A percentile compares a stretch with the other conserved stretches of the same genome.
These are phyloP conservation scores for Rhopalosiphum nymphaeae DNA, from an alignment of 2,888 invertebrate species.

Conservation along the genomic window DNA sequence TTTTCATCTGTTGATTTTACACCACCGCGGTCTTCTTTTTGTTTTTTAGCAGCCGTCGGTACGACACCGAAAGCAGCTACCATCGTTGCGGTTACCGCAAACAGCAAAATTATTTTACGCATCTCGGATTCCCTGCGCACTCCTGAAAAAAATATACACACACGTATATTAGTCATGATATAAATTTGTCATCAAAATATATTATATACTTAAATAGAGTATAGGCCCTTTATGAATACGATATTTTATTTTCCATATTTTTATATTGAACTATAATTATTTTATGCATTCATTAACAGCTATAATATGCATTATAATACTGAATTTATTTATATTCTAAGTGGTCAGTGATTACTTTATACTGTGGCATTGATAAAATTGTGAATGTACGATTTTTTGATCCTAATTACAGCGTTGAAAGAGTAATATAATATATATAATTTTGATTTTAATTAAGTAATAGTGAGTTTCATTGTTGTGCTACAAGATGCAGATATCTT, in stretches of 20 bases:
- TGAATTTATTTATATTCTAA: background rate
- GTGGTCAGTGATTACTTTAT: background rate
- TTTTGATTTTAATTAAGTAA: background rate
- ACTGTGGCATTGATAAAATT: background rate
- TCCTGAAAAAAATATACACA: background rate
- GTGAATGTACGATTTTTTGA: background rate
- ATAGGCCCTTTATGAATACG: no score
- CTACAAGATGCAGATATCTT: background rate
- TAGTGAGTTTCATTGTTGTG: background rate
- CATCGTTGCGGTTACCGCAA: background rate
- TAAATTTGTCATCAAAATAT: background rate
- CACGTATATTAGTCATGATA: background rate
- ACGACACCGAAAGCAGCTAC: slow-evolving; percentile 1
- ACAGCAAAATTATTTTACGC: slow-evolving; percentile 23
- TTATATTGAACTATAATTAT: background rate
- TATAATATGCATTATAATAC: background rate
- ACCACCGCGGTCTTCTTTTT: background rate
- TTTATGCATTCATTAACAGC: background rate
- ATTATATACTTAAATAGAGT: no score
- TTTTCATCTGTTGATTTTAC: background rate
- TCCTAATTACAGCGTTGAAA: background rate
- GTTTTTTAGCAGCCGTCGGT: slow-evolving; percentile 23
- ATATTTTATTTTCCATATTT: background rate
- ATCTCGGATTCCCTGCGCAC: background rate
- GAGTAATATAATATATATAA: background rate